Conservation (phyloP, 2,113 vertebrate species). For the Peromyscus leucopus region DNA sequence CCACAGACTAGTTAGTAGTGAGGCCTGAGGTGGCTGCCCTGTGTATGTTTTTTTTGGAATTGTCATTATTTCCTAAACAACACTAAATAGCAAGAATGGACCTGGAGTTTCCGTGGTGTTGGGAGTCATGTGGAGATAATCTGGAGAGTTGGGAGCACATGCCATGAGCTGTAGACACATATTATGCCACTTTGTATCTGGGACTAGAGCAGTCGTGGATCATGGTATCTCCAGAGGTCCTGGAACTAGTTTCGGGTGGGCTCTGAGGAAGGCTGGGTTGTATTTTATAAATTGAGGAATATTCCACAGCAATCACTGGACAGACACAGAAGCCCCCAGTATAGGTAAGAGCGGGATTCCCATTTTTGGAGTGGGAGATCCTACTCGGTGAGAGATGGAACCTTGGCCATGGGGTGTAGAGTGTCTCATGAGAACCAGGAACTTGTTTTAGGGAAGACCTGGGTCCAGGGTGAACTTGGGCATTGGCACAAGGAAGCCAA, state of each 20-base stretch:
- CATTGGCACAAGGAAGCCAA: not conserved
- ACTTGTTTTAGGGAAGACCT: not conserved
- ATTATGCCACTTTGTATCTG: no score
- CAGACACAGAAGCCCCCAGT: accelerated
- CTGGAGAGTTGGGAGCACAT: not conserved
- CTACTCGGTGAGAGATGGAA: not conserved
- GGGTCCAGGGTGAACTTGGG: not conserved
- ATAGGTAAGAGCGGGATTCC: no score
- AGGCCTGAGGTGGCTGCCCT: not conserved
- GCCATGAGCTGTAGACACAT: accelerated
- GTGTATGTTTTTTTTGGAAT: not conserved
- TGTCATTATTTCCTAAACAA: not conserved
- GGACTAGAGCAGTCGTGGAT: accelerated
- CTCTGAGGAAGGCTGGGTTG: not conserved
- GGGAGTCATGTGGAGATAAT: not conserved
- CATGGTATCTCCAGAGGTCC: not conserved
- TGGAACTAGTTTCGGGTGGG: not conserved
- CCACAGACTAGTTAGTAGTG: no score
- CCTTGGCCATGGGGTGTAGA: not conserved
- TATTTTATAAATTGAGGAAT: not conserved
- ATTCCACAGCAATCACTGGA: not conserved
- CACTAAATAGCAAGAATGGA: not conserved
- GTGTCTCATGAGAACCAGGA: not conserved
- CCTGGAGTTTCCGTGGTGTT: not conserved
- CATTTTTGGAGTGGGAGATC: not conserved